Percentiles rank a stretch among this genome's conserved stretches.
These are phyloP conservation scores for Brachionus calyciflorus DNA, from an alignment of 1,140 invertebrate genomes.

Conservation along the genomic window DNA sequence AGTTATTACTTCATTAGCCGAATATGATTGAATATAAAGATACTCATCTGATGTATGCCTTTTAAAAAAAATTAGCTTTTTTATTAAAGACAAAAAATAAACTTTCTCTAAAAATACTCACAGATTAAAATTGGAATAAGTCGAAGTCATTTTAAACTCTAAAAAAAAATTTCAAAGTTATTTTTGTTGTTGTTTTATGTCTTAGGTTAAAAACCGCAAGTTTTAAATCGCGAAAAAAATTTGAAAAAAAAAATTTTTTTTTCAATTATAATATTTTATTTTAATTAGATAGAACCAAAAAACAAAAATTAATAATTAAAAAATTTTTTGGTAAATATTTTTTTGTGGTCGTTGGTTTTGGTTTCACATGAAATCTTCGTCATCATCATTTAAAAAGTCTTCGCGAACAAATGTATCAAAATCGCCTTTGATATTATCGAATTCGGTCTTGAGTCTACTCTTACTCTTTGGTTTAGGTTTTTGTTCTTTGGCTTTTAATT, in stretches of 20 bases:
- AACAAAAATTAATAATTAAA: not conserved
- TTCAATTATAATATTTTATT: not conserved
- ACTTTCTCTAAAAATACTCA: not conserved
- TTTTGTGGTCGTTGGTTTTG: too few relatives aligned
- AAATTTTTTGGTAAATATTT: not conserved
- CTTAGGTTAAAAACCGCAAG: not conserved
- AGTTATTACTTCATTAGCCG: slow-evolving; percentile 14
- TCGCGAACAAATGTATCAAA: slow-evolving; percentile 33
- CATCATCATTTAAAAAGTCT: slow-evolving; percentile 13
- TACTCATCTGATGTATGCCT: slow-evolving; percentile 31
- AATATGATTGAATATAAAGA: slow-evolving; percentile 7
- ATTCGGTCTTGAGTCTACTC: slow-evolving; percentile 30
- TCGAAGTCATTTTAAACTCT: not conserved
- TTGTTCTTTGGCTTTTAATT: not conserved
- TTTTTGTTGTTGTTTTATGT: not conserved
- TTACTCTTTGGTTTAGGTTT: slow-evolving; percentile 34
- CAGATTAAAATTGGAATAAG: slow-evolving; percentile 10
- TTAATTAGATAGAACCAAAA: not conserved
- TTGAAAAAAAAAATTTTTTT: not conserved
- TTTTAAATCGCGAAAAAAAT: slow-evolving; percentile 27
- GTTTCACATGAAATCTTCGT: slow-evolving; percentile 47
- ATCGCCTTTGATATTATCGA: slow-evolving; percentile 21
- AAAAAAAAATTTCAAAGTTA: not conserved
- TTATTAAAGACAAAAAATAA: too few relatives aligned
- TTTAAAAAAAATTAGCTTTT: not conserved